Conservation (phyloP, 2,888 invertebrate genomes). For the Orthonevra nobilis region DNA sequence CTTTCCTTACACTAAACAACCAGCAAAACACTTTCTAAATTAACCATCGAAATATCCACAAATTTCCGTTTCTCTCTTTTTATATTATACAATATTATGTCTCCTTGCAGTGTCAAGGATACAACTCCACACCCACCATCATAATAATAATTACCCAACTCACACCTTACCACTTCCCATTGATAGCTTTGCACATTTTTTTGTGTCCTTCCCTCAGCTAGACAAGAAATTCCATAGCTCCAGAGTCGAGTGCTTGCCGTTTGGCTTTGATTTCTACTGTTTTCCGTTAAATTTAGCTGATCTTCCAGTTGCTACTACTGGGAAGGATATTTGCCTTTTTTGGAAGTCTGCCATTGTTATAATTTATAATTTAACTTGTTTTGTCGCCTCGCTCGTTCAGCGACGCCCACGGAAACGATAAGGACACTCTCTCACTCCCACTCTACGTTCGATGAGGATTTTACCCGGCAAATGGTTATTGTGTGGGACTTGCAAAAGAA, state of each 20-base stretch:
- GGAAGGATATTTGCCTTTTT: constrained; percentile 25
- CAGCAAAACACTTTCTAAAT: not conserved
- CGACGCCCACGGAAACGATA: constrained; percentile 22
- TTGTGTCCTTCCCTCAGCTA: not conserved
- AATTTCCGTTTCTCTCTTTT: constrained; percentile 10
- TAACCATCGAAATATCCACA: not conserved
- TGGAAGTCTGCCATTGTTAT: constrained; percentile 57
- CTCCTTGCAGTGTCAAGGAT: too few species aligned
- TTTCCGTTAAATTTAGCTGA: constrained; percentile 3
- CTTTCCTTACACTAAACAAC: too few species aligned
- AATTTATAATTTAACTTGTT: constrained; percentile 56
- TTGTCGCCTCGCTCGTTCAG: not conserved
- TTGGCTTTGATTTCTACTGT: not conserved
- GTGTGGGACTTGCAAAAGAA: constrained; percentile 13
- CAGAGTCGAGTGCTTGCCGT: not conserved
- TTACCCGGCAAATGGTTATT: constrained; percentile 22
- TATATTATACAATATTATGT: too few species aligned
- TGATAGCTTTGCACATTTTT: constrained; percentile 13
- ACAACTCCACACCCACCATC: constrained; percentile 20
- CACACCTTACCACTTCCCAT: constrained; percentile 34
- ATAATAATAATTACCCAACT: constrained; percentile 40
- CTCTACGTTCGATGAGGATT: too few species aligned
- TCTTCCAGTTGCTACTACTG: constrained; percentile 16
- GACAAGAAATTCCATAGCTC: constrained; percentile 10
- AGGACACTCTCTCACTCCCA: constrained; percentile 18